phyloP scores from a whole-genome alignment of 2,888 invertebrate genomes.

The Meghimatium bilineatum region DNA sequence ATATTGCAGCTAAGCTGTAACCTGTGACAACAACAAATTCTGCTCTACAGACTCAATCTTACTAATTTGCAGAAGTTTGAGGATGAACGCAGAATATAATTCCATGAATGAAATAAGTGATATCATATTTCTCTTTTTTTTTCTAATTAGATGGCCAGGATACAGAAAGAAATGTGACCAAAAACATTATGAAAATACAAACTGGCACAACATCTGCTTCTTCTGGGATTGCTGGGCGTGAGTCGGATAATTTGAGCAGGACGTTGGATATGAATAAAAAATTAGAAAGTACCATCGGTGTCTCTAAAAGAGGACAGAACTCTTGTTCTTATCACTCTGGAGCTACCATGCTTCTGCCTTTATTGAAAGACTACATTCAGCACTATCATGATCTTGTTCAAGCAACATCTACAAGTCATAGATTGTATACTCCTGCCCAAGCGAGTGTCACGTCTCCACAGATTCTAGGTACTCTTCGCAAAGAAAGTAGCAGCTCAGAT shows the following conservation, averaged over 20 bases:
- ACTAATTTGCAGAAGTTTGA: too few species aligned
- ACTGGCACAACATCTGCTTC: neutral
- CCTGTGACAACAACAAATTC: too few species aligned
- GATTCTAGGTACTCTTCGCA: slow-evolving; percentile 12
- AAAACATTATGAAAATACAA: neutral
- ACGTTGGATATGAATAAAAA: too few species aligned
- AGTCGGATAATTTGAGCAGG: neutral
- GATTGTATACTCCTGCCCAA: neutral
- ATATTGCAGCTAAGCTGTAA: too few species aligned
- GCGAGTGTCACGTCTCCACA: neutral
- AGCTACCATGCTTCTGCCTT: slow-evolving; percentile 60
- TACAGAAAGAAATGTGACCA: neutral
- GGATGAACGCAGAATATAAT: too few species aligned
- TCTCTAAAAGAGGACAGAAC: neutral
- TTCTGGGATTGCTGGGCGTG: neutral
- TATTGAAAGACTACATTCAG: slow-evolving; percentile 64
- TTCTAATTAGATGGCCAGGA: neutral
- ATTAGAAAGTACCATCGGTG: neutral
- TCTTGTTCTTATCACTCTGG: slow-evolving; percentile 26
- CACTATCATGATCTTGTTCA: slow-evolving; percentile 64
- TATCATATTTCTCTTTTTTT: neutral
- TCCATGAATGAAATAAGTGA: too few species aligned
- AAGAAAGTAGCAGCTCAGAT: slow-evolving; percentile 55
- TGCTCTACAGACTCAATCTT: too few species aligned
- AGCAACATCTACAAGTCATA: slow-evolving; percentile 12